phyloP scores from a whole-genome alignment of 2,888 invertebrate species.

The Venusia cambrica region DNA sequence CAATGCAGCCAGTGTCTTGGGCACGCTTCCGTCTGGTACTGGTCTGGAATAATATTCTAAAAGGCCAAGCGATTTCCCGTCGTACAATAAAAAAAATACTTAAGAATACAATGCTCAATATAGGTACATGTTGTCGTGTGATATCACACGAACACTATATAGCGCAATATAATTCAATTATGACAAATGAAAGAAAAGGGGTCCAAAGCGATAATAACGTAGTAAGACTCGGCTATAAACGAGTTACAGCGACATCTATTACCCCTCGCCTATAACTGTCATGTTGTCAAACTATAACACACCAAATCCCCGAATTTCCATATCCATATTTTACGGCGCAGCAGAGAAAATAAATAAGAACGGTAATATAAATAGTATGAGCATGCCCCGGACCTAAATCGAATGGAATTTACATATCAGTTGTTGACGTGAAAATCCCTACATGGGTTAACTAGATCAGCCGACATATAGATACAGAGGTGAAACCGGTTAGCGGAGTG shows the following conservation, averaged over 20 bases:
- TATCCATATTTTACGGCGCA: slow-evolving; percentile 75
- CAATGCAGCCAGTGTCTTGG: no score
- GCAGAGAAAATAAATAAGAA: slow-evolving; percentile 76
- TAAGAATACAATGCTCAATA: no score
- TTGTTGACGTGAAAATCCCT: slow-evolving; percentile 71
- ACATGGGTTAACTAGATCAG: slow-evolving; percentile 49
- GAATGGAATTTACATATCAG: slow-evolving; percentile 74
- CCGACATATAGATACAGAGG: slow-evolving; percentile 43
- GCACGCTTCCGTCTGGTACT: no score
- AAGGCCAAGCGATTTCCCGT: no score
- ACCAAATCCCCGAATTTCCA: slow-evolving; percentile 75
- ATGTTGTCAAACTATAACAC: slow-evolving; percentile 73
- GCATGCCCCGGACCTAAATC: slow-evolving; percentile 67
- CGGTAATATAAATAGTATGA: slow-evolving; percentile 70
- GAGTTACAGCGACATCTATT: slow-evolving; percentile 54
- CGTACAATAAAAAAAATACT: no score
- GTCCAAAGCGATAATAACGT: slow-evolving; percentile 33
- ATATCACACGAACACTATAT: no score
- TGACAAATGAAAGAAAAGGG: slow-evolving; percentile 39
- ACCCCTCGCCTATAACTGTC: slow-evolving; percentile 66
- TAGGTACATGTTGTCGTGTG: no score
- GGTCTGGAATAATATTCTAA: no score
- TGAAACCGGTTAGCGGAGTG: background rate
- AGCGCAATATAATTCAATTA: slow-evolving; percentile 38
- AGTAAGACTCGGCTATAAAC: slow-evolving; percentile 57